phyloP scores from a whole-genome alignment of 2,888 invertebrate species.

The Nomada fabriciana region DNA sequence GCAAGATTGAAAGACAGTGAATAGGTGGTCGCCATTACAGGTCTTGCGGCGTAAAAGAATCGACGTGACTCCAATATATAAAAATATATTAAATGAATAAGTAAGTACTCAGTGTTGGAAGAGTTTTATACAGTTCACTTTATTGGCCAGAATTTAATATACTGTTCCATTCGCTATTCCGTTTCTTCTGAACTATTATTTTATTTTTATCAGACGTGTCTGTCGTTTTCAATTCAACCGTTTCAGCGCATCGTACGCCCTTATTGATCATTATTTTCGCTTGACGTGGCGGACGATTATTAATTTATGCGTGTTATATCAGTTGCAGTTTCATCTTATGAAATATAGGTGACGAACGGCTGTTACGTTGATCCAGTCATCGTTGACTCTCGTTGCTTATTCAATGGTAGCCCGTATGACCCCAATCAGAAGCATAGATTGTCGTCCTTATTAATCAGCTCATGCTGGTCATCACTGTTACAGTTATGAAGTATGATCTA shows the following conservation, averaged over 20 bases:
- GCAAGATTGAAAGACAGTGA: too few relatives aligned
- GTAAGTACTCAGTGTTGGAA: too few relatives aligned
- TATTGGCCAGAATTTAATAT: neutral
- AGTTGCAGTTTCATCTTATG: slow-evolving; percentile 1
- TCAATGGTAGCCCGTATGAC: slow-evolving; percentile 41
- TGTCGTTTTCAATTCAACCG: neutral
- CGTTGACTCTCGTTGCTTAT: slow-evolving; percentile 48
- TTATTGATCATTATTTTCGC: slow-evolving; percentile 23
- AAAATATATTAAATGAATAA: too few relatives aligned
- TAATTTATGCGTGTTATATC: slow-evolving; percentile 37
- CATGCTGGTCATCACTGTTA: slow-evolving; percentile 54
- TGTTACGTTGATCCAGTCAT: slow-evolving; percentile 30
- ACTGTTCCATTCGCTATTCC: too few relatives aligned
- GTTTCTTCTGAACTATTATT: too few relatives aligned
- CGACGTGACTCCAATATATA: too few relatives aligned
- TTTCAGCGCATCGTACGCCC: neutral
- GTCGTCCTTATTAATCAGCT: slow-evolving; percentile 61
- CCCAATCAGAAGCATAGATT: slow-evolving; percentile 63
- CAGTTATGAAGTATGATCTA: slow-evolving; percentile 41
- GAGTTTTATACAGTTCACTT: too few relatives aligned
- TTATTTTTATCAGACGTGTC: neutral
- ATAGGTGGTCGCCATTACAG: too few relatives aligned
- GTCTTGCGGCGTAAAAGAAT: too few relatives aligned
- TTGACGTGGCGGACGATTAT: slow-evolving; percentile 19
- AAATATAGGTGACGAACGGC: slow-evolving; percentile 27